A percentile compares a stretch with the other conserved stretches of the same genome.
Evolutionary conservation across 2,113 vertebrate species (phyloP).

Genomic region (Gadus chalcogrammus): DNA sequence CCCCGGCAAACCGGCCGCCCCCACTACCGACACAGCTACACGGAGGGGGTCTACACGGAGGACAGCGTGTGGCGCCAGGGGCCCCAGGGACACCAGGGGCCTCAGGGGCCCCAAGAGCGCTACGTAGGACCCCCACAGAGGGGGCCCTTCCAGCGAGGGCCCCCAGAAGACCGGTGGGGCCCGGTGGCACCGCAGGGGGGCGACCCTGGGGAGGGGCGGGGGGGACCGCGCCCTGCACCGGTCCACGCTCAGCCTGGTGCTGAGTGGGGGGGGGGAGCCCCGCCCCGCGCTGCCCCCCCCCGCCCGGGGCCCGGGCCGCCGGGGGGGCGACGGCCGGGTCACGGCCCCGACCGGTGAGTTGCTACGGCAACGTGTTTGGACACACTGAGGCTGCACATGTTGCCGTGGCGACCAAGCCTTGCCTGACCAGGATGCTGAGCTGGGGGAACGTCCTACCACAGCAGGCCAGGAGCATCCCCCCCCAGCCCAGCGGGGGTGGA

Average conservation of each 20-base stretch:
- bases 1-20: not conserved
- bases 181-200: too few species aligned
- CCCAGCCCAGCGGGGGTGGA: not conserved
- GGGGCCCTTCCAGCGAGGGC: slow-evolving; percentile 53
- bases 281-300: slow-evolving; percentile 23
- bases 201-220: too few species aligned
- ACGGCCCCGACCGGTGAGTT: slow-evolving; percentile 60
- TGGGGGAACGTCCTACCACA: too few species aligned
- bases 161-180: slow-evolving; percentile 26
- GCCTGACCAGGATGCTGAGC: too few species aligned
- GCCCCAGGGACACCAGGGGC: not conserved
- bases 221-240: slow-evolving; percentile 57
- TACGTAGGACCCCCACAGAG: slow-evolving; percentile 46
- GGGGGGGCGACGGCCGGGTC: slow-evolving; percentile 19
- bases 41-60: slow-evolving; percentile 35
- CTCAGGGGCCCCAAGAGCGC: slow-evolving; percentile 7
- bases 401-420: not conserved
- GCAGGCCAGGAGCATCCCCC: too few species aligned
- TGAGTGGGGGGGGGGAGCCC: slow-evolving; percentile 49
- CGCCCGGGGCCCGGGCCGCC: slow-evolving; percentile 18
- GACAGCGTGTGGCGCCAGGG: slow-evolving; percentile 17
- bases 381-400: slow-evolving; percentile 21
- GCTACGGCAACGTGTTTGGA: slow-evolving; percentile 56
- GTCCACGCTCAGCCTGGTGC: slow-evolving; percentile 75
- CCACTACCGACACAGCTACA: slow-evolving; percentile 54